A percentile compares a stretch with the other conserved stretches of the same genome.
phyloP scores from a whole-genome alignment of 2,113 vertebrate species.

The Festucalex cinctus region DNA sequence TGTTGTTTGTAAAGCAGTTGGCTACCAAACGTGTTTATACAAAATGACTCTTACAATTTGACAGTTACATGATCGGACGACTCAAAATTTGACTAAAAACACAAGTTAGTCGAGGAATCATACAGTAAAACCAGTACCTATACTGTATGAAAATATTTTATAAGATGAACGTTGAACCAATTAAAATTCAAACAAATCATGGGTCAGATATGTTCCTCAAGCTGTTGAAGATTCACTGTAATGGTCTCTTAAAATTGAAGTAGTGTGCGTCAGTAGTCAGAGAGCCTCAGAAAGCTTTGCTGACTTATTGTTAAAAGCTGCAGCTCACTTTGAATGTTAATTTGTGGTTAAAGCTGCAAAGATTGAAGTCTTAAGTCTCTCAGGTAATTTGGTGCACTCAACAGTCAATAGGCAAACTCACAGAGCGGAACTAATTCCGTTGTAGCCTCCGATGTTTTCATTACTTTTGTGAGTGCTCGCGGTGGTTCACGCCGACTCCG shows the following conservation, averaged over 20 bases:
- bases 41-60: background rate
- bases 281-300: background rate
- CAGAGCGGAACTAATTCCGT: conserved; percentile 57
- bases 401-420: conserved; percentile 51
- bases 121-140: background rate
- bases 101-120: background rate
- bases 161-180: background rate
- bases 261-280: background rate
- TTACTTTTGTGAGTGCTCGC: background rate
- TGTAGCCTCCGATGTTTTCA: background rate
- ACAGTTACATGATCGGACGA: background rate
- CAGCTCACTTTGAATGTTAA: background rate
- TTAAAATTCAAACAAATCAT: background rate
- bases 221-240: background rate
- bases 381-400: conserved; percentile 60
- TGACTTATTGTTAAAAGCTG: background rate
- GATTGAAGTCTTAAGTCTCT: conserved; percentile 75
- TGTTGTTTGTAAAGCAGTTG: background rate
- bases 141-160: background rate
- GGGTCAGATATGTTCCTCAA: background rate
- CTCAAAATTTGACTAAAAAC: background rate
- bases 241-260: background rate
- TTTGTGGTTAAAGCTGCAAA: conserved; percentile 36
- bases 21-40: background rate
- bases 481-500: background rate